Base-by-base conservation (phyloP, 1,140 invertebrate genomes). In the Pseudobourletiella spinata region DNA sequence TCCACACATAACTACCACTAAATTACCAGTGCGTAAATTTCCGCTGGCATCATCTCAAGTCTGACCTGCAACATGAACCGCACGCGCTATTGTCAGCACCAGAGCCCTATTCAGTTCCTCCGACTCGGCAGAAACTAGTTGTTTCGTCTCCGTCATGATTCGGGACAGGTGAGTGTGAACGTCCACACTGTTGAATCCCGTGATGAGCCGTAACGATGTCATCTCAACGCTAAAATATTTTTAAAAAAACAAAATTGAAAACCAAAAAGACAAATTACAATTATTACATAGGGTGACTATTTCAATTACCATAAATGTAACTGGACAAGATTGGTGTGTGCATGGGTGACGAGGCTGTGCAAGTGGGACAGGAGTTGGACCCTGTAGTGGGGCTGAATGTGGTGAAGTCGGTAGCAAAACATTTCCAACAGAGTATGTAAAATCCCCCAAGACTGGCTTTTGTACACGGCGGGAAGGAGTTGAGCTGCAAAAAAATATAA, bases 381-480 rank as follows among this genome's bases (percentile, higher is more conserved):
- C 54, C 92, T 80, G 74, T 96, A 97, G 75, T 95, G 91, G 0
- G 92, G 89, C 69, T 95, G 92, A 68, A 95, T 94, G 74, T 97
- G 94, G 75, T 96, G 92, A 76, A 97, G 86, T 50, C 94, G 79
- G 73, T 95, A 96, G 57, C 88, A 92, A 73, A 96, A 96, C 91
- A 97, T 96, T 76, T 98, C 94, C 65, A 97, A 76, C 24, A 97
- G 76, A 0, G 91, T 95, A 72, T 97, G 93, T 3, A 97, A 79
- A 52, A 93, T 95, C 28, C 89, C 90, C 91, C 92, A 95, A 1
- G 91, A 89, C 68, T 95, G 89, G 26, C 86, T 87, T 73, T 93
- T 93, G 67, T 93, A 93, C 20, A 94, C 92, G 39, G 84, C 86
- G 1, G 91, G 90, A 56, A 96, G 75, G 3, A 95, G 76, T 76